These are phyloP conservation scores for Brevimyrus niger DNA, from an alignment of 2,113 vertebrate genomes.

Conservation along the genomic window DNA sequence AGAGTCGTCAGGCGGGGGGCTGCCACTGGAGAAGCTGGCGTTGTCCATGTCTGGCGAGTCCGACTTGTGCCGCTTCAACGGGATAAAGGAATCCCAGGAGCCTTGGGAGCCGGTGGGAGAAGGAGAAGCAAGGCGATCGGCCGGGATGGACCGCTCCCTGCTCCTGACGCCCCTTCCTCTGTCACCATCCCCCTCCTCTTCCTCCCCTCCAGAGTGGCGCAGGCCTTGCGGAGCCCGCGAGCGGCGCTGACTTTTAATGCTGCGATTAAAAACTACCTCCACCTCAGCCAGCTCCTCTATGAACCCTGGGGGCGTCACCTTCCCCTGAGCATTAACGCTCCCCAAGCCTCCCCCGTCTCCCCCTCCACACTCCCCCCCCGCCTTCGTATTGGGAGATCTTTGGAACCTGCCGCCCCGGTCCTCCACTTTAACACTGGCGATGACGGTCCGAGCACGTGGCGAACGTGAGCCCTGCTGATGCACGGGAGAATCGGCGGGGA, in stretches of 20 bases:
- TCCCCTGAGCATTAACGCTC: neutral
- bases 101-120: slow-evolving; percentile 49
- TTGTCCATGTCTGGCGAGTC: slow-evolving; percentile 86
- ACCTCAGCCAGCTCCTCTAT: slow-evolving; percentile 58
- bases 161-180: slow-evolving; percentile 49
- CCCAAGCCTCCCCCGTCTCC: slow-evolving; percentile 38
- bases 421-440: slow-evolving; percentile 66
- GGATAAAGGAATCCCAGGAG: slow-evolving; percentile 54
- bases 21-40: slow-evolving; percentile 89
- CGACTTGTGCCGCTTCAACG: slow-evolving; percentile 76
- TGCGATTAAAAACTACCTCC: slow-evolving; percentile 71
- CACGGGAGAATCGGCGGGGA: slow-evolving; percentile 32
- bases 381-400: slow-evolving; percentile 53
- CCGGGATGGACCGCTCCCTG: slow-evolving; percentile 53
- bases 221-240: slow-evolving; percentile 31
- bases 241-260: slow-evolving; percentile 63
- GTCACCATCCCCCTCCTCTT: slow-evolving; percentile 36
- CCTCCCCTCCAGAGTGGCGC: slow-evolving; percentile 38
- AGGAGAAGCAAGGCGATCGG: slow-evolving; percentile 62
- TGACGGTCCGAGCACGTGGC: slow-evolving; percentile 55
- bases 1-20: slow-evolving; percentile 79
- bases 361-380: slow-evolving; percentile 51
- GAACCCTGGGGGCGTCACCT: neutral
- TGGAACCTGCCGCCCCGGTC: slow-evolving; percentile 47
- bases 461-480: slow-evolving; percentile 29